Base-by-base conservation (phyloP, 2,113 vertebrate genomes). In the Nothobranchius kuhntae region DNA sequence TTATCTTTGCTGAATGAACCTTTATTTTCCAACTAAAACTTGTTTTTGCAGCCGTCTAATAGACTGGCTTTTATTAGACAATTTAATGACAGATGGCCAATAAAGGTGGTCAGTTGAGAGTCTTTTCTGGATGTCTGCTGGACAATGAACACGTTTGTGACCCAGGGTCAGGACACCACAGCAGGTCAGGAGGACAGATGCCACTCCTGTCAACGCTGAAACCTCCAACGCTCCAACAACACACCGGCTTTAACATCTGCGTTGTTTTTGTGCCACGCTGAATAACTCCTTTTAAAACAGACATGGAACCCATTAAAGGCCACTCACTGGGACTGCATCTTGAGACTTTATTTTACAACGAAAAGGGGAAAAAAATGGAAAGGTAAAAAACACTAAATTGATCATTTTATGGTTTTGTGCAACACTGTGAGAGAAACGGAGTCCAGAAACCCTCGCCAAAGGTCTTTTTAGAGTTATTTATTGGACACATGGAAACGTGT, bases 231-330 rank as follows among this genome's bases (percentile, higher is more conserved):
- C 38, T 9, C 38, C 38, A 71, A 75, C 62, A 60, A 75, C 62
- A 64, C 51, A 76, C 61, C 65, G 65, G 14, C 53, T 30, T 69
- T 6, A 71, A 74, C 70, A 71, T 81, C 52, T 80, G 80, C 47
- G 60, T 46, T 76, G 56, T 50, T 81, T 21, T 46, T 21, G 61
- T 60, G 70, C 74, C 8, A 51, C 9, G 15, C 38, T 21, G 45
- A 61, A 46, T 45, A 65, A 45, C 55, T 71, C 51, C 42, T 44
- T 71, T 3, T 64, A 58, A 70, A 64, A 47, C 63, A 17, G 71
- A 83, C 71, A 82, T 82, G 86, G 88, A 91, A 88, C 26, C 26
- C 57, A 87, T 87, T 83, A 85, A 57, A 42, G 21, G 76, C 54
- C 45, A 30, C 7, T 60, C 45, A 30, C 7, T 60, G 66, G 75